Evolutionary conservation across 2,113 vertebrate genomes (phyloP), one percentile per base, ranked within the genome.

Genomic region (Lophotis ruficrista): DNA sequence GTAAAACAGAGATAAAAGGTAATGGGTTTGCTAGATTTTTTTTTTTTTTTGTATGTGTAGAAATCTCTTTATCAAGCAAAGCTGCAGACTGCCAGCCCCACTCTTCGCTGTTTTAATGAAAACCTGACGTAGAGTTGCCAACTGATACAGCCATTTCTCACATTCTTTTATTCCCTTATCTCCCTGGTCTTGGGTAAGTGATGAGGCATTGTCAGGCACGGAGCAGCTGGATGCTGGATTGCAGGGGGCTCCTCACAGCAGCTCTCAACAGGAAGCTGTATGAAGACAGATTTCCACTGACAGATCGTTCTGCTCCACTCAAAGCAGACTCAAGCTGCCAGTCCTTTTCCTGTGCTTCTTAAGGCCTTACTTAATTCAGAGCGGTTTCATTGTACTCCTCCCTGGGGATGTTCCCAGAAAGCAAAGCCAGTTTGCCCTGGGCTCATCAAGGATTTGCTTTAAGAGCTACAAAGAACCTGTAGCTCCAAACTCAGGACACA

Each of bases 31-130:
- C 85, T 83, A 65, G 10, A 27, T 30, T 28, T 43, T 65, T 70
- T 37, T 71, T 87, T 79, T 30, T 96, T 91, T 35, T 10, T 0
- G 12, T 69, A 60, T 37, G 21, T 37, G 79, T 87, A 96, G 75
- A 95, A 96, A 97, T 95, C 93, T 96, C 89, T 97, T 96, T 93
- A 97, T 96, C 96, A 95, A 96, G 62, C 61, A 72, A 94, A 93
- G 93, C 82, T 95, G 84, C 89, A 97, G 77, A 72, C 62, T 76
- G 25, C 61, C 33, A 18, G 86, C 72, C 80, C 51, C 23, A 27
- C 73, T 97, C 89, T 91, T 86, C 60, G 87, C 92, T 91, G 83
- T 91, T 97, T 97, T 96, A 96, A 94, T 87, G 86, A 97, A 98
- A 97, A 97, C 81, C 66, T 64, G 73, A 96, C 13, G 6, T 43